These are phyloP conservation scores for Corbicula japonica DNA, from an alignment of 2,888 invertebrate species.

Conservation along the genomic window DNA sequence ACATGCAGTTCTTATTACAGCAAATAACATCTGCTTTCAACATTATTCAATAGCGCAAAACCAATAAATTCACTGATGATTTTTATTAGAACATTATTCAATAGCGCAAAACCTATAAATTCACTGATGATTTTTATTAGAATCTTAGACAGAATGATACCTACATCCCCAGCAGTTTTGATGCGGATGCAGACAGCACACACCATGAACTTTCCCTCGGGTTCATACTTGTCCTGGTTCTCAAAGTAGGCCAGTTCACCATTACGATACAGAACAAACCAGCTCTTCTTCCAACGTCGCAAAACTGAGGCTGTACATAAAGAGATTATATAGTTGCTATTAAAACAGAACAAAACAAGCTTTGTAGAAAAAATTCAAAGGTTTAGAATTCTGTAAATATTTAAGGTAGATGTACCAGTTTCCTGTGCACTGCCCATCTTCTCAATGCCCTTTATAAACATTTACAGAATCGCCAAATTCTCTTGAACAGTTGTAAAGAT, in stretches of 20 bases:
- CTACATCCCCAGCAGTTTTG: conserved; percentile 79
- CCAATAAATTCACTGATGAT: too few relatives aligned
- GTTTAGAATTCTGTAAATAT: neutral
- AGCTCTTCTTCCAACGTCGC: conserved; percentile 85
- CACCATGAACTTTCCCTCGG: conserved; percentile 83
- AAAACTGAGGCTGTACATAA: conserved; percentile 80
- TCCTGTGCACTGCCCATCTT: too few relatives aligned
- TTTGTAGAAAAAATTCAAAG: neutral
- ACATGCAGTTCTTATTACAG: too few relatives aligned
- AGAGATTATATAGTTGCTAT: neutral
- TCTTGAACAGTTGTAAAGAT: too few relatives aligned
- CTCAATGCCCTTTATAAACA: neutral
- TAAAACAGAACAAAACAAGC: neutral
- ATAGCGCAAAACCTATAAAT: too few relatives aligned
- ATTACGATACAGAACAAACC: conserved; percentile 85
- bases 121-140: too few relatives aligned
- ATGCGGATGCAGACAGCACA: conserved; percentile 78
- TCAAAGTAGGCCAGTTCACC: conserved; percentile 85
- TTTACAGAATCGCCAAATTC: neutral
- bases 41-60: too few relatives aligned
- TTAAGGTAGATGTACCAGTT: neutral
- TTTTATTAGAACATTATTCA: too few relatives aligned
- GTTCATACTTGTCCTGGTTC: conserved; percentile 78
- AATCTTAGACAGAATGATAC: too few relatives aligned
- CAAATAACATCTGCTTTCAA: too few relatives aligned